Evolutionary conservation across 2,888 invertebrate species (phyloP).

Genomic region (Lycia hirtaria): DNA sequence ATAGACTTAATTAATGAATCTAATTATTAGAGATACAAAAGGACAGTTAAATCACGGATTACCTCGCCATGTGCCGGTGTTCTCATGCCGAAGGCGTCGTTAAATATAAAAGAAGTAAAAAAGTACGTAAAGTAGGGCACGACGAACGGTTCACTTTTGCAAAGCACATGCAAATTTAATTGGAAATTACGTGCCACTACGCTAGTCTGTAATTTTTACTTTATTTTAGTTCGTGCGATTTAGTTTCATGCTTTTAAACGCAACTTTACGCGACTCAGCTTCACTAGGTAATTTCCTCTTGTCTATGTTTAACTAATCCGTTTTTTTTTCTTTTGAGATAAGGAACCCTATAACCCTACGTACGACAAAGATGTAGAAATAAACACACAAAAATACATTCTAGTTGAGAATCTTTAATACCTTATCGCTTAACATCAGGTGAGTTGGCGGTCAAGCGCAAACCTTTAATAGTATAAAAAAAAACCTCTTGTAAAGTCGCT

Average conservation of each 20-base stretch:
- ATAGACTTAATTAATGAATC: background rate
- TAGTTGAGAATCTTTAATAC: too few species aligned
- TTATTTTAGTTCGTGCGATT: background rate
- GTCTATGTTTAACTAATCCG: too few species aligned
- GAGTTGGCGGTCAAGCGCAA: too few species aligned
- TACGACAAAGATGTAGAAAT: too few species aligned
- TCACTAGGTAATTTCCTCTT: too few species aligned
- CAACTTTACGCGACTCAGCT: too few species aligned
- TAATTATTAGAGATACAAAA: constrained; percentile 19
- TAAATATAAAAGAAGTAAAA: constrained; percentile 35
- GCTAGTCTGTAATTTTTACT: constrained; percentile 4
- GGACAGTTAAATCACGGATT: constrained; percentile 23
- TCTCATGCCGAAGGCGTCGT: constrained; percentile 33
- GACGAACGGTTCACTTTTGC: constrained; percentile 20
- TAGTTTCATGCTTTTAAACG: background rate
- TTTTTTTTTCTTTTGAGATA: too few species aligned
- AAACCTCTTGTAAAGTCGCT: too few species aligned
- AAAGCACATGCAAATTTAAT: constrained; percentile 32
- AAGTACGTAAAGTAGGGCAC: constrained; percentile 28
- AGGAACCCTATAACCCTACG: too few species aligned
- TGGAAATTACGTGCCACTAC: constrained; percentile 14
- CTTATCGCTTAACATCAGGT: too few species aligned
- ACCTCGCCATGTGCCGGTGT: constrained; percentile 32
- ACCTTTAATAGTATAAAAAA: too few species aligned
- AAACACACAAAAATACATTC: too few species aligned